Conservation (phyloP, 2,797 vertebrate species). For the Cottoperca gobio region DNA sequence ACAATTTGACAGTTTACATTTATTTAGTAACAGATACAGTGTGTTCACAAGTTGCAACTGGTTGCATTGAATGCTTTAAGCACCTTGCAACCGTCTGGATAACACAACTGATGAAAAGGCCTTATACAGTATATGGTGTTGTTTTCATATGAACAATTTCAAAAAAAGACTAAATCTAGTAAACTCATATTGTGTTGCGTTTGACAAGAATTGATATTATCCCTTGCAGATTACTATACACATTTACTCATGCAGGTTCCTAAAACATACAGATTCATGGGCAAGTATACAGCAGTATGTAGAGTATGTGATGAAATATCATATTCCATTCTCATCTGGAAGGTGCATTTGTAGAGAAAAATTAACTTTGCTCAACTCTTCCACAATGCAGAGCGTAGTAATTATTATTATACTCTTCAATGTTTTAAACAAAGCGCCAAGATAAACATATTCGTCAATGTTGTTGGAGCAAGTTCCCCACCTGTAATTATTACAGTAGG, state of each 20-base stretch:
- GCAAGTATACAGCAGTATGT: constrained; percentile 24
- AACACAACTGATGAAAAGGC: constrained; percentile 50
- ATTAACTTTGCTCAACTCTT: constrained; percentile 5
- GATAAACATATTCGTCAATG: background rate
- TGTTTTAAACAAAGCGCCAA: constrained; percentile 20
- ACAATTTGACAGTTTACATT: constrained; percentile 36
- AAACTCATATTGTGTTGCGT: constrained; percentile 9
- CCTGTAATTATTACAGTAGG: background rate
- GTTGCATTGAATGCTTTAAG: constrained; percentile 30
- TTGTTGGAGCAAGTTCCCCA: background rate
- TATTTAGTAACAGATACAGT: constrained; percentile 36
- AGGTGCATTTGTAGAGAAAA: constrained; percentile 36
- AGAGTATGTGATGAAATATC: background rate
- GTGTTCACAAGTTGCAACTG: constrained; percentile 24
- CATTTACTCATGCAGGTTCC: constrained; percentile 43
- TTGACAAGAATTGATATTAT: constrained; percentile 8
- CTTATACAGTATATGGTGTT: background rate
- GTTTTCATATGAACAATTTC: background rate
- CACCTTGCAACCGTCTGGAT: constrained; percentile 25
- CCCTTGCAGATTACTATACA: background rate
- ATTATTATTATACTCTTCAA: background rate
- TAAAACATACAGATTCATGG: constrained; percentile 41
- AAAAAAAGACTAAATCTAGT: background rate
- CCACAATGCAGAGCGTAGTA: background rate
- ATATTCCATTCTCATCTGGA: background rate